Conservation (phyloP, 1,140 invertebrate species). For the Drosophila orena region DNA sequence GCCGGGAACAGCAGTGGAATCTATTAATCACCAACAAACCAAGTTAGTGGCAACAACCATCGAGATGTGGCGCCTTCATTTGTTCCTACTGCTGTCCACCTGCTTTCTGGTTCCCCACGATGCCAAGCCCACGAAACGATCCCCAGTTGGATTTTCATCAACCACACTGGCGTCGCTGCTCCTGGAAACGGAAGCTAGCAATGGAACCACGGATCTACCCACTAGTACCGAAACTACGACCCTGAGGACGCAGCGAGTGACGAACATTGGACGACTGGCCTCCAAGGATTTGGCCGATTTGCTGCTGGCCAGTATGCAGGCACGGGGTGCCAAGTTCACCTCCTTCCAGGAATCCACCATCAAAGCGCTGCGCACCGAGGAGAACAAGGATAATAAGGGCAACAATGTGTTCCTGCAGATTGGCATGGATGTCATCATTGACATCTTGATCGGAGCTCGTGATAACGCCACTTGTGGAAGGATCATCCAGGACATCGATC, state of each 20-base stretch:
- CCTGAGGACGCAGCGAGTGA: neutral
- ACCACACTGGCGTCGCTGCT: constrained; percentile 18
- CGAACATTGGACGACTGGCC: constrained; percentile 57
- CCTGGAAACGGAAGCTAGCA: constrained; percentile 6
- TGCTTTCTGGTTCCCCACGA: constrained; percentile 66
- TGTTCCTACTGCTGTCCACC: constrained; percentile 67
- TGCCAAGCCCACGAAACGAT: constrained; percentile 52
- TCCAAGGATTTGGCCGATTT: constrained; percentile 73
- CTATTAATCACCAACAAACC: constrained; percentile 30
- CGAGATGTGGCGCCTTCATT: constrained; percentile 68
- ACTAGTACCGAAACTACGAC: neutral
- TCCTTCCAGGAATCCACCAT: constrained; percentile 46
- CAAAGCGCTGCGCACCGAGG: constrained; percentile 38
- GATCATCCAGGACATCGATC: constrained; percentile 59
- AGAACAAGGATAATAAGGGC: constrained; percentile 27
- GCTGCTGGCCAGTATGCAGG: constrained; percentile 69
- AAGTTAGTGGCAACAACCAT: constrained; percentile 3
- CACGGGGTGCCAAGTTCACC: constrained; percentile 39
- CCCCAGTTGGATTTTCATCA: constrained; percentile 1
- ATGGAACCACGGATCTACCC: constrained; percentile 5
- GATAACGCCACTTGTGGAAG: constrained; percentile 41
- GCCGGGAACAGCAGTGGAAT: constrained; percentile 5
- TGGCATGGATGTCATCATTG: constrained; percentile 70
- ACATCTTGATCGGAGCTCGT: constrained; percentile 55
- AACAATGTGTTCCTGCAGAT: constrained; percentile 40